Conservation (phyloP, 2,888 invertebrate species). For the Invenusta paracnida region DNA sequence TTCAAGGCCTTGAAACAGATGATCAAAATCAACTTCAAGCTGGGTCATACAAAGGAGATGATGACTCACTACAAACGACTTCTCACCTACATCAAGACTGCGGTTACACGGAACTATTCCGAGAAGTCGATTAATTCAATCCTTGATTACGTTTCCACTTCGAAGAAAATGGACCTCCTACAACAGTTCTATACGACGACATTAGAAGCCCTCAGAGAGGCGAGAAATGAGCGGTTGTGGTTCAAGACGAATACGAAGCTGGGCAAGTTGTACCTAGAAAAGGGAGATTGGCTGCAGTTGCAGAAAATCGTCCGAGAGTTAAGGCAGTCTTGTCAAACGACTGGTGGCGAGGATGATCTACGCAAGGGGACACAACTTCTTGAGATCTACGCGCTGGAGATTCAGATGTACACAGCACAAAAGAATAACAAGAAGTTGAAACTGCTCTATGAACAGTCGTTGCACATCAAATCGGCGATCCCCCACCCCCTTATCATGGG, state of each 20-base stretch:
- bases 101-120: constrained; percentile 96
- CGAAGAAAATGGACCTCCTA: constrained; percentile 94
- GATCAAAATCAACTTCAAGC: constrained; percentile 97
- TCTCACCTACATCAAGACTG: constrained; percentile 94
- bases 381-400: constrained; percentile 96
- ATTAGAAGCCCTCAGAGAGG: constrained; percentile 72
- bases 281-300: constrained; percentile 85
- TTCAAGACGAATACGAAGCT: constrained; percentile 99
- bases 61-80: constrained; percentile 89
- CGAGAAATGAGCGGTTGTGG: constrained; percentile 97
- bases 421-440: constrained; percentile 93
- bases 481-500: constrained; percentile 99
- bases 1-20: constrained; percentile 99
- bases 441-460: constrained; percentile 89
- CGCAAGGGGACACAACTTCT: constrained; percentile 91
- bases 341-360: constrained; percentile 92
- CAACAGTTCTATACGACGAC: constrained; percentile 93
- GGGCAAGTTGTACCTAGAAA: constrained; percentile 93
- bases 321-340: constrained; percentile 93
- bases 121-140: constrained; percentile 99
- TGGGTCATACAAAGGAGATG: constrained; percentile 81
- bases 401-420: constrained; percentile 99
- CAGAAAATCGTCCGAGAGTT: constrained; percentile 93
- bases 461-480: constrained; percentile 97
- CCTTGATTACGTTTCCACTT: constrained; percentile 96